These are phyloP conservation scores for Atta cephalotes DNA, from an alignment of 1,140 invertebrate genomes.

Conservation along the genomic window DNA sequence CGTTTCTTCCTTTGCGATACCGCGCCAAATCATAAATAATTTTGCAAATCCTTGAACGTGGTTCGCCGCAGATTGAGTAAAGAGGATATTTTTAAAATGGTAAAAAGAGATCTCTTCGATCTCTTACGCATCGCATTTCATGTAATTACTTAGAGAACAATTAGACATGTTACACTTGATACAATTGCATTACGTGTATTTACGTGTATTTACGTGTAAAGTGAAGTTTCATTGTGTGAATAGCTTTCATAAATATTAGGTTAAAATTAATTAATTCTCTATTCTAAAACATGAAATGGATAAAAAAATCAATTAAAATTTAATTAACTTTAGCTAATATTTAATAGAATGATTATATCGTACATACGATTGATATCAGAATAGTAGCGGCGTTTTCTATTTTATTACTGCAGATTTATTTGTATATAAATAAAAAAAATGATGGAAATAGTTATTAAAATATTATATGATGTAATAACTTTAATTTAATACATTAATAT, in stretches of 20 bases:
- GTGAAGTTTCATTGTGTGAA: not conserved
- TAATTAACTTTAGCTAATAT: slow-evolving; percentile 31
- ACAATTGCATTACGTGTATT: not conserved
- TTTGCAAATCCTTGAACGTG: slow-evolving; percentile 57
- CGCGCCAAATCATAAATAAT: slow-evolving; percentile 64
- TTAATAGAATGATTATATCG: not conserved
- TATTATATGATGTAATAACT: not conserved
- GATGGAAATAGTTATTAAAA: not conserved
- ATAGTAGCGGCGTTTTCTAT: not conserved
- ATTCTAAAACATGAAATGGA: not conserved
- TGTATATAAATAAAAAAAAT: not conserved
- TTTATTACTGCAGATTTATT: not conserved
- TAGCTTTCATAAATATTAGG: slow-evolving; percentile 37
- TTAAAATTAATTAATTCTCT: slow-evolving; percentile 18
- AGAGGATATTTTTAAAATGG: slow-evolving; percentile 46
- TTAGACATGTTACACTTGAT: not conserved
- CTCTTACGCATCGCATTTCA: not conserved
- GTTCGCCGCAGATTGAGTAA: slow-evolving; percentile 54
- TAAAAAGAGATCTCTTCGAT: slow-evolving; percentile 21
- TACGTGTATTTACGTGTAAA: not conserved
- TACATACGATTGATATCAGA: not conserved
- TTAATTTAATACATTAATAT: no score
- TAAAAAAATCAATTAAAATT: slow-evolving; percentile 10
- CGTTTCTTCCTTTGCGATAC: slow-evolving; percentile 51
- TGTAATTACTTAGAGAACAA: slow-evolving; percentile 18